These are phyloP conservation scores for Otus sunia DNA, from an alignment of 2,113 vertebrate genomes.

Conservation along the genomic window DNA sequence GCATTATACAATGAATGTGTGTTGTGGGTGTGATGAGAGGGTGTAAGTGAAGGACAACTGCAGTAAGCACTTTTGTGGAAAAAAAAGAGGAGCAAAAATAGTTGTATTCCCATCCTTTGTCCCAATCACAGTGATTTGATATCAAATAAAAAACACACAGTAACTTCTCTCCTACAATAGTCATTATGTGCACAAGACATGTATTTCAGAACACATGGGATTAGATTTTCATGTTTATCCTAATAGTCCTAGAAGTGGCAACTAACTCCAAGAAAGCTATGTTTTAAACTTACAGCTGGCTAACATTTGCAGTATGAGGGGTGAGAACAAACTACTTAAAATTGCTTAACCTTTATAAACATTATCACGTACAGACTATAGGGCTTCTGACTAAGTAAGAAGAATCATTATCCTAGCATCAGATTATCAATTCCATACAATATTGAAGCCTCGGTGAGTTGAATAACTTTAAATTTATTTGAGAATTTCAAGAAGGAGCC, in stretches of 20 bases:
- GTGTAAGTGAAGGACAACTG: conserved; percentile 10
- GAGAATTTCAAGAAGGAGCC: neutral
- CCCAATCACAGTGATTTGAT: neutral
- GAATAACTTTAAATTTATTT: neutral
- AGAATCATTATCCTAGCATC: neutral
- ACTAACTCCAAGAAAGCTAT: neutral
- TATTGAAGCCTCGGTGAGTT: neutral
- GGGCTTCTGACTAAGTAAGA: neutral
- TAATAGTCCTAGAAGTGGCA: neutral
- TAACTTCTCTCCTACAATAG: neutral
- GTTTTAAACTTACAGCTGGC: neutral
- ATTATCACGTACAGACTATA: neutral
- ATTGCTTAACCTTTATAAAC: neutral
- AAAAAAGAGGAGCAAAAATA: conserved; percentile 18
- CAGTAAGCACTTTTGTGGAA: neutral
- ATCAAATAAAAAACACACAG: neutral
- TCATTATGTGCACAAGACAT: neutral
- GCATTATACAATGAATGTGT: neutral
- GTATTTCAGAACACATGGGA: neutral
- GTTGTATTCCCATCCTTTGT: neutral
- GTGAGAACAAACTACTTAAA: neutral
- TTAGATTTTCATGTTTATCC: neutral
- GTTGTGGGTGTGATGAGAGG: neutral
- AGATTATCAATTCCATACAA: neutral
- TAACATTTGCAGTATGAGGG: neutral